Evolutionary conservation across 2,797 vertebrate species (phyloP).

Genomic region (Tamandua tetradactyla): DNA sequence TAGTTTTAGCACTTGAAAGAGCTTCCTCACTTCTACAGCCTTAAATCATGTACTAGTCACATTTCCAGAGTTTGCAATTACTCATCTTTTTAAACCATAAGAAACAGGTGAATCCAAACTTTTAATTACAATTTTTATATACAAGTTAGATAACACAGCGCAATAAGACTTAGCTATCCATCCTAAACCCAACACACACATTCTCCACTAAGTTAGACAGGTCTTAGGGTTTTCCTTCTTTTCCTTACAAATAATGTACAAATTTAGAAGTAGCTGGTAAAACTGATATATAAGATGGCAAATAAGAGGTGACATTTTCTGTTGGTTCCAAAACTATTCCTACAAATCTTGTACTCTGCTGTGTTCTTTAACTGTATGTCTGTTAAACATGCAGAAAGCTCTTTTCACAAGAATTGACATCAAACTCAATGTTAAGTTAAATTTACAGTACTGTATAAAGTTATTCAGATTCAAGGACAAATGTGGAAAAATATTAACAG

Average conservation of each 20-base stretch:
- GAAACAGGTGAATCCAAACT: slow-evolving; percentile 85
- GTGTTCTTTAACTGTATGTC: slow-evolving; percentile 83
- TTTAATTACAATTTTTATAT: slow-evolving; percentile 85
- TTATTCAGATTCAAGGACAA: slow-evolving; percentile 83
- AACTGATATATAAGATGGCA: slow-evolving; percentile 83
- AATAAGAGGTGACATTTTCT: slow-evolving; percentile 83
- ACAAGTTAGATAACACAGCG: slow-evolving; percentile 87
- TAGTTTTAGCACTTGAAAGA: slow-evolving; percentile 84
- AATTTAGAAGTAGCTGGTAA: slow-evolving; percentile 84
- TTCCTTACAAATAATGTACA: slow-evolving; percentile 85
- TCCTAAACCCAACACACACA: slow-evolving; percentile 85
- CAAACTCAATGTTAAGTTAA: slow-evolving; percentile 81
- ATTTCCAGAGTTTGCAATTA: slow-evolving; percentile 80
- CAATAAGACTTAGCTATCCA: slow-evolving; percentile 83
- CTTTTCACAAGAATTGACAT: slow-evolving; percentile 84
- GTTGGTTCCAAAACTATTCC: slow-evolving; percentile 81
- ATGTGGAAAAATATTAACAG: slow-evolving; percentile 83
- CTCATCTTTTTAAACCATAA: slow-evolving; percentile 82
- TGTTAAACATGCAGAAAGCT: slow-evolving; percentile 85
- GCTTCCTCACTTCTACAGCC: slow-evolving; percentile 83
- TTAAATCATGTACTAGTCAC: slow-evolving; percentile 80
- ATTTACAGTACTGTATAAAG: slow-evolving; percentile 83
- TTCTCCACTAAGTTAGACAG: slow-evolving; percentile 84
- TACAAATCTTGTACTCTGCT: slow-evolving; percentile 79
- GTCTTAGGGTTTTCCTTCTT: slow-evolving; percentile 82